phyloP scores from a whole-genome alignment of 2,113 vertebrate genomes.

The Lasiurus cinereus region DNA sequence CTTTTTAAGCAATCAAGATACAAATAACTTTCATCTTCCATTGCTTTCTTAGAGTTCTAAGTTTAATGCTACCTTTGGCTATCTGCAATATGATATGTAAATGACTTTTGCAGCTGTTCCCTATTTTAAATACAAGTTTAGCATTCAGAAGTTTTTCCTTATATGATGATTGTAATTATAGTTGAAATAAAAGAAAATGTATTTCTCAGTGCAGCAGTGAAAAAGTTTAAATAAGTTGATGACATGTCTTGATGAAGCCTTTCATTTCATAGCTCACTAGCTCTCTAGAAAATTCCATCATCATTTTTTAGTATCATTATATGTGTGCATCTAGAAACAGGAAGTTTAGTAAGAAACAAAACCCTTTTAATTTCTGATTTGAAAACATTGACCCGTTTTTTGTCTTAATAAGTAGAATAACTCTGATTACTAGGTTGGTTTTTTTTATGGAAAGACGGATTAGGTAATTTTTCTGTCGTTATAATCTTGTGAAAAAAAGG shows the following conservation, averaged over 20 bases:
- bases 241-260: conserved; percentile 84
- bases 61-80: conserved; percentile 60
- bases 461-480: conserved; percentile 60
- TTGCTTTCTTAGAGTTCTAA: conserved; percentile 43
- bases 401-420: conserved; percentile 76
- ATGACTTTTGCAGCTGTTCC: conserved; percentile 55
- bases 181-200: conserved; percentile 58
- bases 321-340: conserved; percentile 72
- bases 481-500: conserved; percentile 72
- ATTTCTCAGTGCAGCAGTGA: conserved; percentile 75
- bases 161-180: conserved; percentile 60
- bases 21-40: conserved; percentile 28
- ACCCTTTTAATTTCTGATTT: conserved; percentile 79
- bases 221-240: conserved; percentile 81
- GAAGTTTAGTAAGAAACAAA: conserved; percentile 79
- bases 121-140: conserved; percentile 54
- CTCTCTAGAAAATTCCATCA: conserved; percentile 84
- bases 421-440: conserved; percentile 10
- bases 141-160: conserved; percentile 66
- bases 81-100: not conserved
- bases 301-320: conserved; percentile 84
- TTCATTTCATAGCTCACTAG: conserved; percentile 82
- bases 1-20: conserved; percentile 7
- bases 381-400: conserved; percentile 76
- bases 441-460: conserved; percentile 24